A percentile compares a stretch with the other conserved stretches of the same genome.
These are phyloP conservation scores for Harpagifer antarcticus DNA, from an alignment of 2,797 vertebrate species.

Conservation along the genomic window DNA sequence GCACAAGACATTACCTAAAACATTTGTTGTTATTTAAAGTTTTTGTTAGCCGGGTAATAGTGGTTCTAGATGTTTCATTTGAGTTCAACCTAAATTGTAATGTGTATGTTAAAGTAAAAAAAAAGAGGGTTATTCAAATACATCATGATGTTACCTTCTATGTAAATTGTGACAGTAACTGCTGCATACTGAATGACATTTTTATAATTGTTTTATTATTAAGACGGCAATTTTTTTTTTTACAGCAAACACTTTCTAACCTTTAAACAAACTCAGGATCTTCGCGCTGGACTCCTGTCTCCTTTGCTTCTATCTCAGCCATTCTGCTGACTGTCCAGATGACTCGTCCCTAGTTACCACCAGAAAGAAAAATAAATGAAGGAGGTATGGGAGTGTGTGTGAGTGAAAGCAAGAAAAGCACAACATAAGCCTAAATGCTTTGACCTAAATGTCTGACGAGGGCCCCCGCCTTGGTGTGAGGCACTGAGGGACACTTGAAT, in stretches of 20 bases:
- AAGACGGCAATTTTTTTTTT: no score
- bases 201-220: no score
- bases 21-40: not conserved
- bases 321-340: slow-evolving; percentile 38
- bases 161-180: no score
- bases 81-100: no score
- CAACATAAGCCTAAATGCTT: slow-evolving; percentile 28
- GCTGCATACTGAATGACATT: no score
- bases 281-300: not conserved
- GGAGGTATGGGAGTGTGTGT: slow-evolving; percentile 20
- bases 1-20: not conserved
- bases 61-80: no score
- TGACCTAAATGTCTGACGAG: slow-evolving; percentile 63
- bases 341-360: slow-evolving; percentile 44
- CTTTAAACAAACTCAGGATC: slow-evolving; percentile 22
- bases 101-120: no score
- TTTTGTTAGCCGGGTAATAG: not conserved
- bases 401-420: slow-evolving; percentile 34
- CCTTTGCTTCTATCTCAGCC: slow-evolving; percentile 17
- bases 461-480: slow-evolving; percentile 47
- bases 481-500: slow-evolving; percentile 64
- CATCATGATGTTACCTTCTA: no score
- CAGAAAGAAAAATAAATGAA: slow-evolving; percentile 30
- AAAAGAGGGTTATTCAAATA: no score
- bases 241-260: slow-evolving; percentile 22